Evolutionary conservation across 2,797 vertebrate genomes (phyloP).

Genomic region (Sebastes variabilis): DNA sequence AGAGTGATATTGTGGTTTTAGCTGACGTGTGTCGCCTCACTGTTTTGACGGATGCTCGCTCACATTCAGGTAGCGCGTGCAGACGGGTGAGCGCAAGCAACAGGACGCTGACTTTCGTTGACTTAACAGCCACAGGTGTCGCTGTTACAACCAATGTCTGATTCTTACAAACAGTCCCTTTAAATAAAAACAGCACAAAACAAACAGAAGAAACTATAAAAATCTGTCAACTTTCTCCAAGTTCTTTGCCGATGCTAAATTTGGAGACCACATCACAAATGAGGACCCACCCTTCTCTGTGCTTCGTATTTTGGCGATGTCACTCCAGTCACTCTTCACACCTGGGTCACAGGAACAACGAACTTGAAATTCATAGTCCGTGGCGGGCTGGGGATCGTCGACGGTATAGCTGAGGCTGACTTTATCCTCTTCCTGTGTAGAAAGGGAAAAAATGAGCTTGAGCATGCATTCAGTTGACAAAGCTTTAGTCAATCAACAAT

Average conservation of each 20-base stretch:
- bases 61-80: no score
- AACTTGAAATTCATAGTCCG: conserved; percentile 75
- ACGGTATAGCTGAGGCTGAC: conserved; percentile 30
- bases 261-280: background rate
- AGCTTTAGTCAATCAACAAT: background rate
- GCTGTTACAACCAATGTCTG: no score
- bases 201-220: background rate
- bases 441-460: background rate
- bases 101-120: no score
- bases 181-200: background rate
- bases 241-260: background rate
- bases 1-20: no score
- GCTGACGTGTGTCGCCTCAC: no score
- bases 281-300: conserved; percentile 72
- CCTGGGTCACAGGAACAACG: conserved; percentile 65
- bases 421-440: conserved; percentile 15
- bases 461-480: background rate
- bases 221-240: background rate
- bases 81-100: no score
- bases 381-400: conserved; percentile 48
- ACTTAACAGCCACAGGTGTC: no score
- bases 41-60: no score
- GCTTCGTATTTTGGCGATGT: conserved; percentile 43
- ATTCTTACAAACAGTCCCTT: no score
- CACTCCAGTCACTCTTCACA: conserved; percentile 81